Evolutionary conservation across 2,113 vertebrate species (phyloP).

Genomic region (Oriolus oriolus): DNA sequence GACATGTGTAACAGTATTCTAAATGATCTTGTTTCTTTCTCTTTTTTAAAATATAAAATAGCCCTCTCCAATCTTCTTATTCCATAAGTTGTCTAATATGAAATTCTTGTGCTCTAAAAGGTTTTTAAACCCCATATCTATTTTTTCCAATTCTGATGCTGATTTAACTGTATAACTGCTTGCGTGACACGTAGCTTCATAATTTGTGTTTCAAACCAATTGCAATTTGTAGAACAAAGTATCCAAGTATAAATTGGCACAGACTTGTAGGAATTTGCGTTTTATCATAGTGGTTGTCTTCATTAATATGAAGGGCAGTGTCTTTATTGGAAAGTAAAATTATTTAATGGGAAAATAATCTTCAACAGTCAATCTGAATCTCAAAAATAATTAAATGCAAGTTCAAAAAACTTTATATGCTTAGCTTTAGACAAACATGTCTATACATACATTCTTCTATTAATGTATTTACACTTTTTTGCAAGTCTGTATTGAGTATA

Average conservation of each 20-base stretch:
- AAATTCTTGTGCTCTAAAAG: background rate
- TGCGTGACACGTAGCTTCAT: background rate
- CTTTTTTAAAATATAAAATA: background rate
- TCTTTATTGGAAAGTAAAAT: background rate
- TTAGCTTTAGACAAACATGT: background rate
- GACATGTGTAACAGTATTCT: background rate
- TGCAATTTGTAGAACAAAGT: background rate
- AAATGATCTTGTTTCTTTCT: background rate
- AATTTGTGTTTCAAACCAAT: background rate
- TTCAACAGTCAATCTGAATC: background rate
- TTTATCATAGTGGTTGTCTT: background rate
- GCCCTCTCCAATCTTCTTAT: background rate
- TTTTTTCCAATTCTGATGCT: background rate
- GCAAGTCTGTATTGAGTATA: background rate
- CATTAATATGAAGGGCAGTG: background rate
- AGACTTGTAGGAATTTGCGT: background rate
- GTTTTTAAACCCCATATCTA: background rate
- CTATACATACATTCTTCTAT: background rate
- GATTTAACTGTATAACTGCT: too few relatives aligned
- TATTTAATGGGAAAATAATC: background rate
- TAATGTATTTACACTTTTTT: background rate
- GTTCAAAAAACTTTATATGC: background rate
- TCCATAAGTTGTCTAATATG: background rate
- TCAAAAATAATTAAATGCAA: background rate
- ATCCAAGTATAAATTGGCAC: background rate